phyloP scores from a whole-genome alignment of 2,113 vertebrate species.

The Artemisiospiza belli region DNA sequence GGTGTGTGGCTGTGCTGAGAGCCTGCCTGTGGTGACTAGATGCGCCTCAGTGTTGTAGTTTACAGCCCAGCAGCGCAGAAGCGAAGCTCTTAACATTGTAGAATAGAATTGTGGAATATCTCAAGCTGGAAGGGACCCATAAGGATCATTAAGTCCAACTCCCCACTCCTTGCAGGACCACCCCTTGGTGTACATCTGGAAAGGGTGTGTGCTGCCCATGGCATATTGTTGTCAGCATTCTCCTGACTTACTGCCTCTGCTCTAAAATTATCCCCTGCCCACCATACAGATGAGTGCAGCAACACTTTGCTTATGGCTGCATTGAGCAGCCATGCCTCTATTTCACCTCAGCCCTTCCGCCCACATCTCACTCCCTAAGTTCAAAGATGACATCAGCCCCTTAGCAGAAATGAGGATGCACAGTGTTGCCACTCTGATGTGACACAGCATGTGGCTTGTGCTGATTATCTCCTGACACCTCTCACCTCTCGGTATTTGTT shows the following conservation, averaged over 20 bases:
- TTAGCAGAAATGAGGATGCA: neutral
- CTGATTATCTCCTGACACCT: neutral
- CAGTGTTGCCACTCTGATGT: fast-evolving
- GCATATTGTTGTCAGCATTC: neutral
- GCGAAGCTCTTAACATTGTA: neutral
- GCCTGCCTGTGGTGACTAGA: neutral
- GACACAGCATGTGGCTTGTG: neutral
- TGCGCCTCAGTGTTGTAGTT: neutral
- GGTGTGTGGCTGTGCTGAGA: neutral
- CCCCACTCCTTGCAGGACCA: neutral
- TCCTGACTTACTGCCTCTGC: neutral
- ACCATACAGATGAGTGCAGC: neutral
- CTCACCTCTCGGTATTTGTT: neutral
- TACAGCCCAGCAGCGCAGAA: neutral
- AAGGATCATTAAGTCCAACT: neutral
- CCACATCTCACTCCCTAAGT: neutral
- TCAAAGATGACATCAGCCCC: neutral
- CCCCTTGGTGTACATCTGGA: neutral
- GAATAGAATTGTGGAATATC: neutral
- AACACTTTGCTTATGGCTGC: conserved; percentile 14
- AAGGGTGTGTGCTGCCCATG: neutral
- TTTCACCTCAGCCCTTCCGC: neutral
- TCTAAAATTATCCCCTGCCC: neutral
- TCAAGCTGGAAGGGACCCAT: neutral
- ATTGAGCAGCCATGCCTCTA: neutral